These are phyloP conservation scores for Cladorhizidae sp. DNA, from an alignment of 37 sponge, comb jelly and placozoan species.

Conservation along the genomic window DNA sequence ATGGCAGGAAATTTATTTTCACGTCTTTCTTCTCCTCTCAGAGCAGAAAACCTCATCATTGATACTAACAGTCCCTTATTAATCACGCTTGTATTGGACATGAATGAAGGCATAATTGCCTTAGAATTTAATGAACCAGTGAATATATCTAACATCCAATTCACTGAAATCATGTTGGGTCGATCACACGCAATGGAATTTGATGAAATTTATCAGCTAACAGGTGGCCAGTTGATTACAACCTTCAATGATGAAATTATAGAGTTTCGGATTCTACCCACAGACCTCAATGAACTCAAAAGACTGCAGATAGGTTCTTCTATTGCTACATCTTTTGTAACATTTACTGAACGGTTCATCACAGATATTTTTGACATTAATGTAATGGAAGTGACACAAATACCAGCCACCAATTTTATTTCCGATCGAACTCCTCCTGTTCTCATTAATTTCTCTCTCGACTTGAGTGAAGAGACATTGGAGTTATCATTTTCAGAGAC, in stretches of 20 bases:
- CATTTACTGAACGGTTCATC: constrained; percentile 24
- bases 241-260: constrained; percentile 41
- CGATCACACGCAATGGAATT: constrained; percentile 10
- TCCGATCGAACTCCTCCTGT: constrained; percentile 67
- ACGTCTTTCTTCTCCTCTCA: constrained; percentile 41
- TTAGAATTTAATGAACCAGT: constrained; percentile 78
- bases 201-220: constrained; percentile 28
- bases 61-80: constrained; percentile 76
- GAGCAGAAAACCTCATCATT: constrained; percentile 30
- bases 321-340: constrained; percentile 27
- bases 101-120: constrained; percentile 65
- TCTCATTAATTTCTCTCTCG: constrained; percentile 60
- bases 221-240: constrained; percentile 55
- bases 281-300: constrained; percentile 89
- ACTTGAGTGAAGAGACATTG: constrained; percentile 74
- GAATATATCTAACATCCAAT: constrained; percentile 67
- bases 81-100: constrained; percentile 66
- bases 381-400: constrained; percentile 37
- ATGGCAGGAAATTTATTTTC: constrained; percentile 71
- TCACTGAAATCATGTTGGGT: constrained; percentile 67
- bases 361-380: constrained; percentile 57
- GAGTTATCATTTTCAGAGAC: constrained; percentile 81
- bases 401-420: constrained; percentile 21
- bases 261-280: constrained; percentile 23
- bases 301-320: constrained; percentile 60